Conservation (phyloP, 30 jellyfish, hydroid and myxozoan genomes). For the Aurelia sp. region DNA sequence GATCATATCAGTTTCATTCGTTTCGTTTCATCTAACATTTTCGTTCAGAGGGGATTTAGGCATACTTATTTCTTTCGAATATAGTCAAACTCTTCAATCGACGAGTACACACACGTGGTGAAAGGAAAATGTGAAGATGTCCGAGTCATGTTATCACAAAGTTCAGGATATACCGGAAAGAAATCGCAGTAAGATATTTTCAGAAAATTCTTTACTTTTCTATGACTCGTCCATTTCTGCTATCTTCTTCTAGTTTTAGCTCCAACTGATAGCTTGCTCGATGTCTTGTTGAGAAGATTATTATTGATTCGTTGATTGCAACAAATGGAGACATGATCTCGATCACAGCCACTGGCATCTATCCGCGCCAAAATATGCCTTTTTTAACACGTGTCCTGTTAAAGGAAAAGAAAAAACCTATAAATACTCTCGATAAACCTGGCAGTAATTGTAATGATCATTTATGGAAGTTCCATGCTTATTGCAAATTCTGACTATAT, state of each 20-base stretch:
- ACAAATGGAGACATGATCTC: too few relatives aligned
- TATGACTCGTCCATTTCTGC: too few relatives aligned
- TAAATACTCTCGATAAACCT: not conserved
- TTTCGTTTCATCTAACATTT: too few relatives aligned
- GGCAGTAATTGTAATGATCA: not conserved
- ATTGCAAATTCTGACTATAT: not conserved
- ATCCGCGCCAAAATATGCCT: too few relatives aligned
- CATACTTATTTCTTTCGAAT: not conserved
- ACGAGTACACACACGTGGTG: conserved; percentile 80
- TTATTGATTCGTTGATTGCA: too few relatives aligned
- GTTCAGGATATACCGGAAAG: conserved; percentile 86
- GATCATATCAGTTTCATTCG: too few relatives aligned
- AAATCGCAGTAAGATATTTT: conserved; percentile 74
- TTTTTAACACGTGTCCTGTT: not conserved
- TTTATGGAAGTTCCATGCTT: not conserved
- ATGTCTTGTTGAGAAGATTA: too few relatives aligned
- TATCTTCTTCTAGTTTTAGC: too few relatives aligned
- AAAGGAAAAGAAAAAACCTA: not conserved
- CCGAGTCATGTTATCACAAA: conserved; percentile 82
- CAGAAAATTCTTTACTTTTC: too few relatives aligned
- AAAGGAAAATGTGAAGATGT: conserved; percentile 89
- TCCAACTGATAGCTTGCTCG: too few relatives aligned
- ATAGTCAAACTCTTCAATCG: conserved; percentile 84
- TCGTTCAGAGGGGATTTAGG: too few relatives aligned
- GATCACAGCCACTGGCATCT: too few relatives aligned